phyloP scores from a whole-genome alignment of 1,140 invertebrate species.

The Camponotus vicinus region DNA sequence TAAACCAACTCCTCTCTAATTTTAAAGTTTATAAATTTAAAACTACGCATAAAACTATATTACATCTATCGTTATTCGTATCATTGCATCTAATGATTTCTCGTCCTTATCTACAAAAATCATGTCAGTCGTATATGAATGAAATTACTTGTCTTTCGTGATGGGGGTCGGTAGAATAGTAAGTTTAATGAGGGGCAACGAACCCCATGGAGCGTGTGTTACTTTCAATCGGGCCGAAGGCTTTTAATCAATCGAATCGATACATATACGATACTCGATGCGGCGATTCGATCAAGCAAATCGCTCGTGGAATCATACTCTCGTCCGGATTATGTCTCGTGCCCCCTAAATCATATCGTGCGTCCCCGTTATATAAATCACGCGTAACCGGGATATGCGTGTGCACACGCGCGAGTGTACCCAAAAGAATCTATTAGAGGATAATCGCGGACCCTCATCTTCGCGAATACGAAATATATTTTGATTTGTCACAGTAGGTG shows the following conservation, averaged over 20 bases:
- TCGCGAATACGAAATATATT: conserved; percentile 77
- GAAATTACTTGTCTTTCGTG: conserved; percentile 55
- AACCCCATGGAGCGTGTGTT: conserved; percentile 70
- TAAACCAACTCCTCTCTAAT: background rate
- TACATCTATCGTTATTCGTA: background rate
- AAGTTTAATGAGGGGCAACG: conserved; percentile 54
- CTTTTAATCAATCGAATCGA: conserved; percentile 82
- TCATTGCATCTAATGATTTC: conserved; percentile 33
- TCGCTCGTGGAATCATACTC: conserved; percentile 78
- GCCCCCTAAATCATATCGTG: conserved; percentile 65
- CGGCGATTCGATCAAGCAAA: conserved; percentile 80
- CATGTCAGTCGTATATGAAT: conserved; percentile 52
- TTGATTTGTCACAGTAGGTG: conserved; percentile 78
- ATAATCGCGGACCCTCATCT: conserved; percentile 67
- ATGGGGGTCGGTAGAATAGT: conserved; percentile 54
- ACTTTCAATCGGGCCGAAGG: conserved; percentile 73
- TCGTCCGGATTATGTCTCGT: conserved; percentile 36
- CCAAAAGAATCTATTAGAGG: conserved; percentile 75
- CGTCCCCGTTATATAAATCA: conserved; percentile 63
- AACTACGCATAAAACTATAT: background rate
- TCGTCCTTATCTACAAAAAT: background rate
- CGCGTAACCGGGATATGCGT: conserved; percentile 34
- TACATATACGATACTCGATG: conserved; percentile 71
- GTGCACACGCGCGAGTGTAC: conserved; percentile 48
- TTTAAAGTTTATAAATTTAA: background rate